A percentile compares a stretch with the other conserved stretches of the same genome.
phyloP scores from a whole-genome alignment of 2,888 invertebrate genomes.

The Melanophora roralis region DNA sequence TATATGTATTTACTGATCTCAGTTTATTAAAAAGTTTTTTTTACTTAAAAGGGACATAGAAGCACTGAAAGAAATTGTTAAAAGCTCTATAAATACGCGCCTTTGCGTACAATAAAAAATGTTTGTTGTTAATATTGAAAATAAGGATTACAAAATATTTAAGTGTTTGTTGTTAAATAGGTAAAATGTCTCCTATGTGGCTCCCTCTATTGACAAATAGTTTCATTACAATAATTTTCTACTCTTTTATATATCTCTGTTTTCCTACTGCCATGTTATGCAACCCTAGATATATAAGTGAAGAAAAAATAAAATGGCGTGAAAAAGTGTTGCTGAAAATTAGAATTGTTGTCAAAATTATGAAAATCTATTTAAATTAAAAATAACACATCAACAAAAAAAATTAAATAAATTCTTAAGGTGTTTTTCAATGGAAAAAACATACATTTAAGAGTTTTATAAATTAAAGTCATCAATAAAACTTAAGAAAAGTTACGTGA shows the following conservation, averaged over 20 bases:
- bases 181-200: neutral
- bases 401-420: neutral
- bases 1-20: too few relatives aligned
- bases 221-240: neutral
- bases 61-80: too few relatives aligned
- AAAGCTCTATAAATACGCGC: too few relatives aligned
- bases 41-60: too few relatives aligned
- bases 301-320: constrained; percentile 56
- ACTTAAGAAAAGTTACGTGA: constrained; percentile 33
- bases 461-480: neutral
- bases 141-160: too few relatives aligned
- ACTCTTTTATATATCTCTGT: neutral
- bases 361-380: constrained; percentile 9
- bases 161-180: too few relatives aligned
- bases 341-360: constrained; percentile 25
- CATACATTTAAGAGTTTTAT: neutral
- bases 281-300: constrained; percentile 48
- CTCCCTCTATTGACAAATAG: neutral
- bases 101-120: too few relatives aligned
- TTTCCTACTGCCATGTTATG: neutral
- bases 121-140: too few relatives aligned
- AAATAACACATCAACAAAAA: neutral
- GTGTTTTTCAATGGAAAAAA: neutral
- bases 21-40: too few relatives aligned
- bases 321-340: constrained; percentile 45